phyloP scores from a whole-genome alignment of 1,140 invertebrate species.

The Bombus pyrosoma region DNA sequence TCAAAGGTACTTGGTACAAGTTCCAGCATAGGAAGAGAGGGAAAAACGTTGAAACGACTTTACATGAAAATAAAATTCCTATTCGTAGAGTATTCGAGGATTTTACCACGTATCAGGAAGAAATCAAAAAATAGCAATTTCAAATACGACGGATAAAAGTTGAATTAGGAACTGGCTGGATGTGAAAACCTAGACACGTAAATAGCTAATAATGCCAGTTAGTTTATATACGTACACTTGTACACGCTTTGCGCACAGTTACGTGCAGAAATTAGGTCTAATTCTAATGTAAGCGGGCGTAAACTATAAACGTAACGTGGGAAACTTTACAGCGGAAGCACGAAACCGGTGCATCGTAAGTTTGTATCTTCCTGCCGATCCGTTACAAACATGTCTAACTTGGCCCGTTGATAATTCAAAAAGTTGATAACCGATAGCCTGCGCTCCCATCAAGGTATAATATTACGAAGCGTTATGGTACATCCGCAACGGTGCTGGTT shows the following conservation, averaged over 20 bases:
- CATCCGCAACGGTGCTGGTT: neutral
- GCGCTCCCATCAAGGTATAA: neutral
- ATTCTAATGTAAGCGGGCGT: neutral
- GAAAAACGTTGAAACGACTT: no score
- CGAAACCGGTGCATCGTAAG: slow-evolving; percentile 10
- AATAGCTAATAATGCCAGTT: no score
- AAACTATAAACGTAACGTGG: neutral
- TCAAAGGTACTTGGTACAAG: no score
- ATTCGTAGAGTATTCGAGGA: no score
- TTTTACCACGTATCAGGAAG: no score
- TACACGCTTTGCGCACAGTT: neutral
- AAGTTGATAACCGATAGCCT: slow-evolving; percentile 41
- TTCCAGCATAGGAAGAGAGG: no score
- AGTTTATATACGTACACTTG: neutral
- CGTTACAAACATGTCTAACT: slow-evolving; percentile 20
- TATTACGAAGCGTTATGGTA: neutral
- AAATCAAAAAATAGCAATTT: no score
- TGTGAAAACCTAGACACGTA: no score
- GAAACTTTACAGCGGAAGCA: neutral
- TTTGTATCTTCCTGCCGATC: slow-evolving; percentile 26
- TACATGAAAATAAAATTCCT: no score
- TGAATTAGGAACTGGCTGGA: no score
- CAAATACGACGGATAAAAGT: no score
- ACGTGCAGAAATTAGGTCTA: neutral
- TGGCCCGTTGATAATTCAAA: slow-evolving; percentile 33